Conservation (phyloP, 2,113 vertebrate genomes). For the Gracilinanus agilis region DNA sequence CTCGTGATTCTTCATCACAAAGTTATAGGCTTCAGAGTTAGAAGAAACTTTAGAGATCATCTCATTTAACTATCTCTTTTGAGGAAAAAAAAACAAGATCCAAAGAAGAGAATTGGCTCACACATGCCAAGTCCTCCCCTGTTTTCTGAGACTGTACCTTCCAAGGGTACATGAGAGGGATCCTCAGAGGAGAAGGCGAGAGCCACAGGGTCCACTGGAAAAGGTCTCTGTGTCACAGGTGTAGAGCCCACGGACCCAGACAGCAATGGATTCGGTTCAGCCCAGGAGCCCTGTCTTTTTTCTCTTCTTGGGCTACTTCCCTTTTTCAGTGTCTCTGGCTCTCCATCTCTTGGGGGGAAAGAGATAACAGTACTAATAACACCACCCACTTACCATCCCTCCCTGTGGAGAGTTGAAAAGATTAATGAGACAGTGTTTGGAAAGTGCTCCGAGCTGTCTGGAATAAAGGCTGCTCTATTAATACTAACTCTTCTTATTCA, state of each 20-base stretch:
- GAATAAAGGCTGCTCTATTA: neutral
- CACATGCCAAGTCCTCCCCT: neutral
- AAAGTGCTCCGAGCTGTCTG: constrained; percentile 22
- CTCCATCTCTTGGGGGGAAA: neutral
- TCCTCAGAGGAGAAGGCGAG: neutral
- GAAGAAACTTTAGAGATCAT: neutral
- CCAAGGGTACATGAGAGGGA: neutral
- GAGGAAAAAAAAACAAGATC: neutral
- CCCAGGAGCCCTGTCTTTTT: neutral
- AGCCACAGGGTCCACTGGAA: neutral
- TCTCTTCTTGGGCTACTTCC: neutral
- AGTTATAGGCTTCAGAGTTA: neutral
- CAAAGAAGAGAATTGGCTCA: neutral
- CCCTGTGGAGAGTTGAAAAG: neutral
- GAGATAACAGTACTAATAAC: neutral
- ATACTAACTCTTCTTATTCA: neutral
- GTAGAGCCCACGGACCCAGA: neutral
- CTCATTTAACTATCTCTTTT: neutral
- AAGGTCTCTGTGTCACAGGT: neutral
- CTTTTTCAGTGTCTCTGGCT: neutral
- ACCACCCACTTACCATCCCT: neutral
- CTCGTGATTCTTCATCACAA: neutral
- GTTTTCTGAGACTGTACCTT: neutral
- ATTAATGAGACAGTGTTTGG: neutral
- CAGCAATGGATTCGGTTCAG: neutral